phyloP scores from a whole-genome alignment of 2,113 vertebrate genomes.

The Crotalus horridus region DNA sequence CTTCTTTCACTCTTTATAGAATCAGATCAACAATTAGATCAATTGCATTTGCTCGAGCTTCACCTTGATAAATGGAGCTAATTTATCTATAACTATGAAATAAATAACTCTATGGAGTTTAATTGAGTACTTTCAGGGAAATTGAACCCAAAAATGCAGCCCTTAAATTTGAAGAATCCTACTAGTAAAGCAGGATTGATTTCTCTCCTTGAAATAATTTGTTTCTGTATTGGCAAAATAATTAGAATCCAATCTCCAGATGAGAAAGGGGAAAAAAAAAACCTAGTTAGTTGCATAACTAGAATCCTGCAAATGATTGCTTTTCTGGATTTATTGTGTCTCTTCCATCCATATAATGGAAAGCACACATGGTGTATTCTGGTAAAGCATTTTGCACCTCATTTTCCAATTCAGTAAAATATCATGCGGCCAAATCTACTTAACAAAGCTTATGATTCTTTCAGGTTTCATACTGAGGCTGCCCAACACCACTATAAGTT shows the following conservation, averaged over 20 bases:
- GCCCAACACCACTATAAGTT: neutral
- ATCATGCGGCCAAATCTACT: neutral
- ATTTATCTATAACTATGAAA: neutral
- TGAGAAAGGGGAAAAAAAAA: neutral
- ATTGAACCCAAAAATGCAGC: slow-evolving; percentile 11
- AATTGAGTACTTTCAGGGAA: slow-evolving; percentile 16
- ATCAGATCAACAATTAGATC: slow-evolving; percentile 26
- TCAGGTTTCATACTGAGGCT: neutral
- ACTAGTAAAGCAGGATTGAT: slow-evolving; percentile 6
- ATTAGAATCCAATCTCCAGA: neutral
- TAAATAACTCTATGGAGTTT: slow-evolving; percentile 24
- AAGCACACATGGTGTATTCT: neutral
- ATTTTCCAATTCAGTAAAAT: neutral
- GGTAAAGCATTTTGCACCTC: neutral
- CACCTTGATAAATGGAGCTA: neutral
- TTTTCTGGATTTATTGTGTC: neutral
- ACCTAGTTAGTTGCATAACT: neutral
- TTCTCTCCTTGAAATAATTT: slow-evolving; percentile 21
- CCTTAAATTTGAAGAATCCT: slow-evolving; percentile 4
- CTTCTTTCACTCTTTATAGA: neutral
- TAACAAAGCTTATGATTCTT: neutral
- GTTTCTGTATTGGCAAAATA: neutral
- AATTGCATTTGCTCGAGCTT: slow-evolving; percentile 18
- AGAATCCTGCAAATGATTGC: neutral
- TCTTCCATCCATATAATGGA: neutral